Percentiles rank a stretch among this genome's conserved stretches.
Evolutionary conservation across 2,113 vertebrate species (phyloP).

Genomic region (Potamarius usumacintae): DNA sequence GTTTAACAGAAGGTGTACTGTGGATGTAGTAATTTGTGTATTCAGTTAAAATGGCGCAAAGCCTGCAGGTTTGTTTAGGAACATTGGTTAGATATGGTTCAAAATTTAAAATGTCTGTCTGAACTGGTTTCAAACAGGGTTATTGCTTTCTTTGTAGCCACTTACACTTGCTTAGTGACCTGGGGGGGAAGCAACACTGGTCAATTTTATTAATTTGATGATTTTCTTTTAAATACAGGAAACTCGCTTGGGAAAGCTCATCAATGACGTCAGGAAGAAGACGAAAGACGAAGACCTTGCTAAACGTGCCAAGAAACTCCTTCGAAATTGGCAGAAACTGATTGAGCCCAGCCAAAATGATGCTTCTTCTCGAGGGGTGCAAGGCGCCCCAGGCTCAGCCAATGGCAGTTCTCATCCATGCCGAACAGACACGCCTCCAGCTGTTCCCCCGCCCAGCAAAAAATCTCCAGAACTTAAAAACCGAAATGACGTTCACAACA

Average conservation of each 20-base stretch:
- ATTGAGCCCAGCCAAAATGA: constrained; percentile 88
- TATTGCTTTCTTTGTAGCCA: no score
- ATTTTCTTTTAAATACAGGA: constrained; percentile 72
- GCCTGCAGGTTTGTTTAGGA: neutral
- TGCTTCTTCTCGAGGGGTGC: constrained; percentile 65
- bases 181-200: neutral
- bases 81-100: neutral
- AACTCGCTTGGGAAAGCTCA: constrained; percentile 95
- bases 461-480: constrained; percentile 83
- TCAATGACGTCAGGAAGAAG: constrained; percentile 97
- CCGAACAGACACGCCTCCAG: constrained; percentile 77
- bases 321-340: constrained; percentile 95
- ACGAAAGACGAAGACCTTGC: constrained; percentile 96
- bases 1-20: neutral
- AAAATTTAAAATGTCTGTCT: neutral
- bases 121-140: no score
- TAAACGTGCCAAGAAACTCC: constrained; percentile 94
- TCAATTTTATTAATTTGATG: neutral
- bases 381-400: constrained; percentile 76
- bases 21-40: neutral
- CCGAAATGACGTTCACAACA: constrained; percentile 89
- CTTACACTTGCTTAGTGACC: no score
- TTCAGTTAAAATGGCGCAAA: neutral
- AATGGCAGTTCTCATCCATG: constrained; percentile 88
- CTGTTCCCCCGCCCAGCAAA: constrained; percentile 72